Base-by-base conservation (phyloP, 2,797 vertebrate species). In the Paguma larvata region DNA sequence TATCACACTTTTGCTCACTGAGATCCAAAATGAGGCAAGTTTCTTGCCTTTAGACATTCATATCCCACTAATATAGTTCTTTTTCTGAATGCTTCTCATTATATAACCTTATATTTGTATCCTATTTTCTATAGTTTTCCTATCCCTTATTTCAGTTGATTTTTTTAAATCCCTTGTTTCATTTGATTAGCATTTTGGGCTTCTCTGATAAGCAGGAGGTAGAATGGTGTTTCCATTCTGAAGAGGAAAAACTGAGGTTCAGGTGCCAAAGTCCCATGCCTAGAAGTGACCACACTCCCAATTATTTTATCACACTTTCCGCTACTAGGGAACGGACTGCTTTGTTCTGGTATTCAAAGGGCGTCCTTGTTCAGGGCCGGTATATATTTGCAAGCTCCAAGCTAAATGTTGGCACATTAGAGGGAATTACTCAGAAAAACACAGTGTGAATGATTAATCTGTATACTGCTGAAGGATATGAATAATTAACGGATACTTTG, bases 341-440 rank as follows among this genome's bases (percentile, higher is more conserved):
- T 90, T 79, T 78, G 62, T 63, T 89, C 30, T 34, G 32, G 27
- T 70, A 0, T 56, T 68, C 38, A 53, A 44, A 96, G 75, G 32
- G 14, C 48, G 68, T 78, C n/a, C 62, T 95, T 91, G 75, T 86
- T 68, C 80, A 91, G 80, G 68, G 63, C 27, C 3, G 10, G 14
- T 48, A 0, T 34, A 12, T 48, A 75, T 97, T 95, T 93, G 62
- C 65, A 95, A 83, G 46, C 78, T 73, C 70, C 63, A 94, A 85
- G 34, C 46, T 62, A 63, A 91, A 72, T 48, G 14, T 70, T 95
- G 75, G 56, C 75, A 70, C 0, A 2, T 78, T 51, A 51, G 32
- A 73, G 77, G 32, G 51, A 84, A 82, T 97, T 92, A 65, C 70
- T 95, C 70, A 94, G 80, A 90, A 96, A 97, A 91, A 91, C 63